Evolutionary conservation across 1,140 invertebrate species (phyloP).

Genomic region (Polypedilum vanderplanki): DNA sequence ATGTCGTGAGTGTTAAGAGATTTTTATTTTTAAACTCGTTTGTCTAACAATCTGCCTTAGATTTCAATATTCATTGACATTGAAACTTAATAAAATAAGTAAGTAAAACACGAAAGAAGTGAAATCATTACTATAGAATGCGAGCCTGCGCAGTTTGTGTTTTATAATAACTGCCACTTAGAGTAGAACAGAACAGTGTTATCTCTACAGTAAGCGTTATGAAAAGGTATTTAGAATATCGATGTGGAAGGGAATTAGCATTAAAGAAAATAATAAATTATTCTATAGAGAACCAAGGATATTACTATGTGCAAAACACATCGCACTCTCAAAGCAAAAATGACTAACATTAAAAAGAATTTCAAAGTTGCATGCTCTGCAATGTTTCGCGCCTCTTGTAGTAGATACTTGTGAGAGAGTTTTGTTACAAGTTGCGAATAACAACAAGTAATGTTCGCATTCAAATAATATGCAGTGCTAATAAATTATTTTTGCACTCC

Average conservation of each 20-base stretch:
- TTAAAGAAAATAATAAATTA: conserved; percentile 20
- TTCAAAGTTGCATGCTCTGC: neutral
- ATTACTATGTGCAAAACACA: neutral
- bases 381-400: neutral
- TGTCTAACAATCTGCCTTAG: too few relatives aligned
- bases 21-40: too few relatives aligned
- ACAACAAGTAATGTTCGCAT: conserved; percentile 18
- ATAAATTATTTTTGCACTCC: conserved; percentile 17
- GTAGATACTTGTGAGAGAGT: too few relatives aligned
- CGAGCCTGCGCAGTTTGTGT: too few relatives aligned
- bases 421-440: neutral
- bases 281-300: neutral
- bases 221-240: neutral
- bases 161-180: neutral
- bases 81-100: neutral
- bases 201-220: neutral
- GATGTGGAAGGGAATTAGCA: neutral
- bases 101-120: neutral
- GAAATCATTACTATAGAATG: neutral
- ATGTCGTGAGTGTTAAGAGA: conserved; percentile 8
- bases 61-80: neutral
- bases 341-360: conserved; percentile 2
- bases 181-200: neutral
- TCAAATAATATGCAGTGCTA: neutral
- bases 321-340: conserved; percentile 10